A percentile compares a stretch with the other conserved stretches of the same genome.
Evolutionary conservation across 2,113 vertebrate species (phyloP).

Genomic region (Perca flavescens): DNA sequence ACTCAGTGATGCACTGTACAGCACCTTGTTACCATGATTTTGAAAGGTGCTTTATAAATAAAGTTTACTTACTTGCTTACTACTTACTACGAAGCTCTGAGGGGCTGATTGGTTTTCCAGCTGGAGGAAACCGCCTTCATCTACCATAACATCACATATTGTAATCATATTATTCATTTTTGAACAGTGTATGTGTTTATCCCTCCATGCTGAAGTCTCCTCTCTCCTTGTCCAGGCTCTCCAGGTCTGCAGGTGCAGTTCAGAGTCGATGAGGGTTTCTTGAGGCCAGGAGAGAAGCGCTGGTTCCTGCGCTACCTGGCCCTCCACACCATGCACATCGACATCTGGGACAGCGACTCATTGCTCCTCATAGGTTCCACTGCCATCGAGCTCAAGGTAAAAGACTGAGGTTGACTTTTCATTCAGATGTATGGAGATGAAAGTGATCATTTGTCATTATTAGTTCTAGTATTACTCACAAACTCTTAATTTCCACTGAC

Average conservation of each 20-base stretch:
- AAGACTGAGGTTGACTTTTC: not conserved
- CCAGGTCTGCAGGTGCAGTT: slow-evolving; percentile 91
- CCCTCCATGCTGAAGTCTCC: slow-evolving; percentile 3
- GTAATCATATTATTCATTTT: not conserved
- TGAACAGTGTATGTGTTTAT: not conserved
- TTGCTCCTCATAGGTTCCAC: slow-evolving; percentile 93
- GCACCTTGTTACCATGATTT: too few relatives aligned
- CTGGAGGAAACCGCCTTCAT: not conserved
- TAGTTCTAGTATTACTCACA: too few relatives aligned
- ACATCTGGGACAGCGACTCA: slow-evolving; percentile 94
- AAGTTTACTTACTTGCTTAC: too few relatives aligned
- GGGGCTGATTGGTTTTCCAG: not conserved
- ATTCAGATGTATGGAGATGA: not conserved
- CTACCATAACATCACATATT: too few relatives aligned
- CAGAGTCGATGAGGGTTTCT: slow-evolving; percentile 85
- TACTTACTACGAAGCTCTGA: not conserved
- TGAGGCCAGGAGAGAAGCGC: slow-evolving; percentile 87
- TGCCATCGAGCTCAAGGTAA: slow-evolving; percentile 91
- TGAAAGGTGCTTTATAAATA: too few relatives aligned
- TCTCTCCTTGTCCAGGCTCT: slow-evolving; percentile 75
- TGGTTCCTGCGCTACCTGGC: slow-evolving; percentile 92
- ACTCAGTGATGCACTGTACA: too few relatives aligned
- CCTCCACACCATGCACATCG: slow-evolving; percentile 89
- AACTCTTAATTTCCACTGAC: not conserved
- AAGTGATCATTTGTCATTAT: not conserved